Base-by-base conservation (phyloP, 1,140 invertebrate genomes). In the Sitobion miscanthi region DNA sequence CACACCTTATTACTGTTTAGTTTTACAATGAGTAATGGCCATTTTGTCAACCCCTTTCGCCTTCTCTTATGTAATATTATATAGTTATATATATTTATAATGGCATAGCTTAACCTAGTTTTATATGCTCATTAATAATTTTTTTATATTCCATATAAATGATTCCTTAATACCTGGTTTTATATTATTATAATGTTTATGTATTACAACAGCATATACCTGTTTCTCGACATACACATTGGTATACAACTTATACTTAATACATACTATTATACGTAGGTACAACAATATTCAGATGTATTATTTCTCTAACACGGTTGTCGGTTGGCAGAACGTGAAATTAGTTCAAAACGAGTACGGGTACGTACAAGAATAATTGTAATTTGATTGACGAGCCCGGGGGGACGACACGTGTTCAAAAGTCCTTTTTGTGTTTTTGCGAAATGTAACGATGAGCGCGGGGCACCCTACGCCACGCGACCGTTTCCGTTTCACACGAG, bases 401-500 rank as follows among this genome's bases (percentile, higher is more conserved):
- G 82, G 91, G 45, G 82, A 93, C 35, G 82, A 25, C 91, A 93
- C 91, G 91, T 93, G 91, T 85, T 49, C 35, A 21, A 42, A 86
- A 85, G 91, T 93, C 69, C 82, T 85, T 52, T 93, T 93, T 45
- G 82, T 57, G 91, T 85, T 91, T 52, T 82, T 82, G 38, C 77
- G 35, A 47, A 52, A 52, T 83, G 30, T 30, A 25, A 49, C 69
- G 90, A 85, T 83, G 77, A 57, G 49, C 88, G 88, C 35, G 47
- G 35, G 38, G 62, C 62, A 69, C 88, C 88, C 88, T 83, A 14
- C 14, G 91, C 62, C 91, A 93, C 91, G 91, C 82, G 91, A 93
- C 91, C 91, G 49, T 93, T 93, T 93, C 91, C 49, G 91, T 57
- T 93, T 93, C 91, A 93, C 91, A 93, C 91, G 91, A 93, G 82